These are phyloP conservation scores for Myiozetetes cayanensis DNA, from an alignment of 2,113 vertebrate genomes.

Conservation along the genomic window DNA sequence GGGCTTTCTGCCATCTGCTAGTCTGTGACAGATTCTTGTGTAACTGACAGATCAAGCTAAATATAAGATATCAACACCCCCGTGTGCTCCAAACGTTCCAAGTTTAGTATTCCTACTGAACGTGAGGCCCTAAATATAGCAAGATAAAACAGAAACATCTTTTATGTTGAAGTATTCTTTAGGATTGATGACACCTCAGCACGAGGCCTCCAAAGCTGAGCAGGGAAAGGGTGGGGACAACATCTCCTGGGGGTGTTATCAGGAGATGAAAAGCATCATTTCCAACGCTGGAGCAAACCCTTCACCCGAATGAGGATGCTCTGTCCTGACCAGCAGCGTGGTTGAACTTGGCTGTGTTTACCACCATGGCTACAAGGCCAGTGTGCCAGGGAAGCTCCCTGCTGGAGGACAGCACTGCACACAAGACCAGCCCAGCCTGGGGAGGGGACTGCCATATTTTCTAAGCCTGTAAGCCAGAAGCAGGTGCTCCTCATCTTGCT, in stretches of 20 bases:
- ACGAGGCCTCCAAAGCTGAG: background rate
- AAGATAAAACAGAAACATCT: conserved; percentile 50
- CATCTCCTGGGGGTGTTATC: background rate
- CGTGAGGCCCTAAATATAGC: conserved; percentile 57
- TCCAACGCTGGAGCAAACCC: background rate
- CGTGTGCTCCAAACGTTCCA: conserved; percentile 49
- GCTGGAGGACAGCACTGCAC: background rate
- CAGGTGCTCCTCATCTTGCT: background rate
- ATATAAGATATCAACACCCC: conserved; percentile 64
- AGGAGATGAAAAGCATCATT: background rate
- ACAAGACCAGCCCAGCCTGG: background rate
- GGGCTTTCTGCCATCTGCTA: conserved; percentile 62
- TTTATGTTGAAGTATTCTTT: conserved; percentile 31
- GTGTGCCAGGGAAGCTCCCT: background rate
- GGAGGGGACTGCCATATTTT: background rate
- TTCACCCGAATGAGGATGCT: background rate
- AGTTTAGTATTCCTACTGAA: conserved; percentile 65
- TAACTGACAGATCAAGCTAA: conserved; percentile 67
- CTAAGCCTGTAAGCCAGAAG: background rate
- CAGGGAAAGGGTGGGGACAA: background rate
- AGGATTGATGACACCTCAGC: background rate
- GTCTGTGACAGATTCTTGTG: conserved; percentile 59
- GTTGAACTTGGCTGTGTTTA: background rate
- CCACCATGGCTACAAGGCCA: background rate
- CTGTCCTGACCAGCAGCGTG: background rate